Evolutionary conservation across 2,113 vertebrate genomes (phyloP).

Genomic region (Heterotilapia buettikoferi): DNA sequence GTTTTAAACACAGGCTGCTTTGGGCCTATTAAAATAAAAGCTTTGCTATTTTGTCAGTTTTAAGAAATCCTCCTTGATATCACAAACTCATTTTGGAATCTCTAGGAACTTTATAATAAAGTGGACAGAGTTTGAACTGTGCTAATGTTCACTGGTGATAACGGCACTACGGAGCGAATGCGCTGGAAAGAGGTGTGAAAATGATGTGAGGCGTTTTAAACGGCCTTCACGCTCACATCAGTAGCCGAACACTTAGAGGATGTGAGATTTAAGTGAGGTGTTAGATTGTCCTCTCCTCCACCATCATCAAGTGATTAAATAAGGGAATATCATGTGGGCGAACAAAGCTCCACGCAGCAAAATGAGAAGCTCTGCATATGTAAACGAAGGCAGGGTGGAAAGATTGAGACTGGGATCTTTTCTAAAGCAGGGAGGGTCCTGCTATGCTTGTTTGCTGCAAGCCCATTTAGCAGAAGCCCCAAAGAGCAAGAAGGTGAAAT

Average conservation of each 20-base stretch:
- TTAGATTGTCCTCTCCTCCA: not conserved
- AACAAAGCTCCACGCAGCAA: not conserved
- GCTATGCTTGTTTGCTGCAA: not conserved
- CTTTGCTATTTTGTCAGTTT: not conserved
- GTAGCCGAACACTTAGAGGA: not conserved
- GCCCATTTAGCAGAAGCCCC: not conserved
- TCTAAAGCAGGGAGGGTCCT: not conserved
- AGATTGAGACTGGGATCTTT: not conserved
- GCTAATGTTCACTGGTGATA: not conserved
- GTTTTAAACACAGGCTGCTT: not conserved
- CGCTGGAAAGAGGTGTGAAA: not conserved
- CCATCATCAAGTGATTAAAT: not conserved
- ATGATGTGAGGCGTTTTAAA: not conserved
- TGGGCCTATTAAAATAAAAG: not conserved
- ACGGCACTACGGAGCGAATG: not conserved
- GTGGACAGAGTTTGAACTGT: not conserved
- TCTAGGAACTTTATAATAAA: not conserved
- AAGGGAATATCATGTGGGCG: rapidly evolving
- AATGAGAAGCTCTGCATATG: not conserved
- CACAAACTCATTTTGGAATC: not conserved
- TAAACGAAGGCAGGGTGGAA: not conserved
- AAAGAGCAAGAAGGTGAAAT: not conserved
- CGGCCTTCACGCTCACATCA: not conserved
- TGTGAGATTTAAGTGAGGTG: not conserved
- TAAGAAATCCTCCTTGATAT: not conserved